A percentile compares a stretch with the other conserved stretches of the same genome.
phyloP scores from a whole-genome alignment of 2,113 vertebrate species.

The Psittacus erithacus region DNA sequence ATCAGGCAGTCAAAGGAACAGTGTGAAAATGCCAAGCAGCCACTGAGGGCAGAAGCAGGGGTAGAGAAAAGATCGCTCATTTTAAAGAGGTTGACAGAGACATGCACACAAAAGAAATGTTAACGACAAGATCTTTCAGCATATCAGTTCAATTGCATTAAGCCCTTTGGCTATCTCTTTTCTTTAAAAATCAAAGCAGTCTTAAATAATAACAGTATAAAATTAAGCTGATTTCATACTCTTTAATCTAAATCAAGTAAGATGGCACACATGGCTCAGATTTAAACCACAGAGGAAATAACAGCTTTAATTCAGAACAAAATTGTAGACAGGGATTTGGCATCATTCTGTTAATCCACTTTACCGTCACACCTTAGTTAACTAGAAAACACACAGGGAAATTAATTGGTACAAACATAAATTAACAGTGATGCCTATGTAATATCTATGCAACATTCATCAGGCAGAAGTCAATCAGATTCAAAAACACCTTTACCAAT shows the following conservation, averaged over 20 bases:
- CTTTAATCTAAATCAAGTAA: background rate
- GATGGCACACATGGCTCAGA: background rate
- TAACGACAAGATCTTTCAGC: background rate
- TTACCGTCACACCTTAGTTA: conserved; percentile 20
- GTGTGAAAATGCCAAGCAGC: background rate
- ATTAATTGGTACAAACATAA: background rate
- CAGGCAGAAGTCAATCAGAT: background rate
- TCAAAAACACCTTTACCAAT: background rate
- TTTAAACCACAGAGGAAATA: background rate
- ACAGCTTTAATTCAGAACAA: background rate
- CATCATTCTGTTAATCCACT: background rate
- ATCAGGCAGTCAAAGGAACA: background rate
- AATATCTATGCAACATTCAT: background rate
- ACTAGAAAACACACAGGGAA: background rate
- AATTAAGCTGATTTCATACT: conserved; percentile 25
- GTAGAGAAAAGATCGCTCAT: background rate
- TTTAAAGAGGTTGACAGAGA: background rate
- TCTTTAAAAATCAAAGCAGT: conserved; percentile 8
- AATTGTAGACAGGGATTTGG: background rate
- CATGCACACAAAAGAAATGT: background rate
- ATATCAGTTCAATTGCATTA: background rate
- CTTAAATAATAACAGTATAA: background rate
- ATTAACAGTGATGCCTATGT: background rate
- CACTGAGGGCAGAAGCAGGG: background rate
- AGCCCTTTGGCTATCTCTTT: background rate